Evolutionary conservation across 2,888 invertebrate species (phyloP), one percentile per base, ranked within the genome.

Genomic region (Stegana nigrithorax): DNA sequence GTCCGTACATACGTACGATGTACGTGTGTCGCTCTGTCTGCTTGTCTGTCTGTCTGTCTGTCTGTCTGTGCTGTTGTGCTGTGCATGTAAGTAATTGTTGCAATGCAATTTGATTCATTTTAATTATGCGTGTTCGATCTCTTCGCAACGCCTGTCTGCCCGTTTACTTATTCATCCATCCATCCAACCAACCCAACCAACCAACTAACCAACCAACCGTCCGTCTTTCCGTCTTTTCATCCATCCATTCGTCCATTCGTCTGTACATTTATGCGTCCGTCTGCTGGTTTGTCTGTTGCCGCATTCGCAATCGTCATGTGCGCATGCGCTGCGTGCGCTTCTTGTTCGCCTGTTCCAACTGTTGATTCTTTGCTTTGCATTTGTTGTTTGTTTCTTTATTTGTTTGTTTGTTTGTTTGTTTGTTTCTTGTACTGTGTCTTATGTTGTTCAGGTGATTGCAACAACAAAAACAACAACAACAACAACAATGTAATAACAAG

Each of bases 121-220:
- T 71, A 70, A 71, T 71, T 71, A 71, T 73, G 67, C 71, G 66
- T 68, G 58, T 60, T 62, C 53, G 25, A n/a, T n/a, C 42, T 42
- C 14, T 42, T n/a, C 32, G n/a, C 42, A 14, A 42, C 42, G n/a
- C n/a, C 36, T 36, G 10, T 4, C 36, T 36, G 36, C 14, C 12
- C 36, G 36, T 17, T 45, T 10, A 10, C 17, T 6, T 14, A 2
- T 21, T 45, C 45, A 17, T 17, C 4, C 21, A 3, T 45, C 10
- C 5, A 19, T 45, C 19, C 19, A 8, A 8, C 45, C 10, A n/a
- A n/a, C n/a, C n/a, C n/a, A n/a, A n/a, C n/a, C n/a, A n/a, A n/a
- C n/a, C n/a, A n/a, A n/a, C n/a, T n/a, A n/a, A n/a, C n/a, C n/a
- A n/a, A n/a, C n/a, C n/a, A n/a, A n/a, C 4, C 21, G 8, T 45